A percentile compares a stretch with the other conserved stretches of the same genome.
These are phyloP conservation scores for Empidonax traillii DNA, from an alignment of 2,113 vertebrate species.

Conservation along the genomic window DNA sequence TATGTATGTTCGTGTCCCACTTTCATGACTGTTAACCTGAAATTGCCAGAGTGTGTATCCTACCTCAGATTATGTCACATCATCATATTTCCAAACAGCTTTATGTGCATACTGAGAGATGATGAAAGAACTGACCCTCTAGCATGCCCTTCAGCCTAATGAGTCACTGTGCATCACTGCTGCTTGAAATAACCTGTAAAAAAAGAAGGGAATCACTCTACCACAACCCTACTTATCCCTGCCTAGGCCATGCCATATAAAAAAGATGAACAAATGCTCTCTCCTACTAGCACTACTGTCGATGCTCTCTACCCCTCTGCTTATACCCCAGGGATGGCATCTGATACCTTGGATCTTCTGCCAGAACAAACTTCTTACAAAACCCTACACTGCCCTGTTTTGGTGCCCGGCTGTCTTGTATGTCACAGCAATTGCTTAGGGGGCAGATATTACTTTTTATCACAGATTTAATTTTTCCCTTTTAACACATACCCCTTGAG, in stretches of 20 bases:
- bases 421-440: neutral
- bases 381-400: neutral
- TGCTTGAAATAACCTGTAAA: neutral
- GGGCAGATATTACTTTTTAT: neutral
- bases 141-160: neutral
- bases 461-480: neutral
- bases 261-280: neutral
- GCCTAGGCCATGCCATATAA: neutral
- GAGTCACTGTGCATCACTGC: neutral
- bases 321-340: neutral
- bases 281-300: neutral
- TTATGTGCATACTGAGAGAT: slow-evolving; percentile 3
- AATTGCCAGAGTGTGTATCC: neutral
- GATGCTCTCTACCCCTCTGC: neutral
- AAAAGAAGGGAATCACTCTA: slow-evolving; percentile 6
- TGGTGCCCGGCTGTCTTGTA: neutral
- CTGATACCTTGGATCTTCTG: neutral
- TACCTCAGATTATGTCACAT: slow-evolving; percentile 24
- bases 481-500: neutral
- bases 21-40: neutral
- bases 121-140: slow-evolving; percentile 30
- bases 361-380: neutral
- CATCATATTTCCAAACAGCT: neutral
- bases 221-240: neutral
- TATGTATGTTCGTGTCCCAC: neutral